Conservation (phyloP, 2,113 vertebrate genomes). For the Notothenia rossii region DNA sequence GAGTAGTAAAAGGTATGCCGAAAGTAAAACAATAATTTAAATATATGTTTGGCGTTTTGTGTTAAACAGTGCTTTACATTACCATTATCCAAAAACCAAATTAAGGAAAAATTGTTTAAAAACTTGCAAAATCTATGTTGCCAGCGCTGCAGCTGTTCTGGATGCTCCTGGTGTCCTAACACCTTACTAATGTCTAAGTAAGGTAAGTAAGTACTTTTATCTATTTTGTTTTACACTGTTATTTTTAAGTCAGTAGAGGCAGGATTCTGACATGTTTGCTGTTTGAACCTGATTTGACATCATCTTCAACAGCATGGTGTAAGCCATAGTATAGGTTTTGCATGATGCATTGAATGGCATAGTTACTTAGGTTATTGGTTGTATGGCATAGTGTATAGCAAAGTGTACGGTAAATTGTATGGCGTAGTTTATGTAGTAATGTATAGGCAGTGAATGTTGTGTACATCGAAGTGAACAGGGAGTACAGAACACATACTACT, state of each 20-base stretch:
- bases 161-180: not conserved
- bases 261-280: not conserved
- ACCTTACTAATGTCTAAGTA: not conserved
- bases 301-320: not conserved
- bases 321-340: too few species aligned
- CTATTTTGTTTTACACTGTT: not conserved
- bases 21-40: not conserved
- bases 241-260: not conserved
- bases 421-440: too few species aligned
- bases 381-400: too few species aligned
- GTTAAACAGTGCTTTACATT: not conserved
- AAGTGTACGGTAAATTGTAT: too few species aligned
- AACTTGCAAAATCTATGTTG: not conserved
- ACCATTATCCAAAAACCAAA: not conserved
- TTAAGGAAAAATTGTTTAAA: not conserved
- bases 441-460: too few species aligned
- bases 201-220: not conserved
- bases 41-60: not conserved
- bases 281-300: not conserved
- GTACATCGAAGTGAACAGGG: too few species aligned
- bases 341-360: too few species aligned
- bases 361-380: too few species aligned
- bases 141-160: not conserved
- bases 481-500: too few species aligned
- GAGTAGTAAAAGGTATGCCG: not conserved